Percentiles rank a stretch among this genome's conserved stretches.
phyloP scores from a whole-genome alignment of 2,113 vertebrate genomes.

The Etheostoma cragini region DNA sequence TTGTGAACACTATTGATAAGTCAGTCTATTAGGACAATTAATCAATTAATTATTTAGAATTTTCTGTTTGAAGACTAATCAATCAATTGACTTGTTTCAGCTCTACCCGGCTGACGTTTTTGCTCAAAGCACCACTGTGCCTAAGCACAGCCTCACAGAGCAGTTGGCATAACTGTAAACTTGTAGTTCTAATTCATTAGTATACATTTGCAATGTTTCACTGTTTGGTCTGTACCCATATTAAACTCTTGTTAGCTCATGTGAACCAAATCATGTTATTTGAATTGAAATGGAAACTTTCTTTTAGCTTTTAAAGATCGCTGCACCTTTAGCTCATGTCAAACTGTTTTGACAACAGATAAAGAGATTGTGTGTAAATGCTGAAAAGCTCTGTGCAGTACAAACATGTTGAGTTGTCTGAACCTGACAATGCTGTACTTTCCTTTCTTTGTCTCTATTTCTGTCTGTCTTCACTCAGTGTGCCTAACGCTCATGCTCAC shows the following conservation, averaged over 20 bases:
- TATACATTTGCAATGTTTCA: conserved; percentile 2
- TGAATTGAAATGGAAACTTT: conserved; percentile 13
- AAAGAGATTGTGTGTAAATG: conserved; percentile 22
- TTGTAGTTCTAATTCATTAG: background rate
- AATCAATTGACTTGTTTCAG: too few species aligned
- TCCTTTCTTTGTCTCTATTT: conserved; percentile 77
- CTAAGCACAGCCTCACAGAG: too few species aligned
- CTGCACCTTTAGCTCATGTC: conserved; percentile 22
- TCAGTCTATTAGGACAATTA: background rate
- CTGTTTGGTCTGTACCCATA: background rate
- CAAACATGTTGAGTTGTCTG: conserved; percentile 36
- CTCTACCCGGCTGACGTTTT: too few species aligned
- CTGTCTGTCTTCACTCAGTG: conserved; percentile 30
- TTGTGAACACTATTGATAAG: background rate
- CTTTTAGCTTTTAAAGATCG: background rate
- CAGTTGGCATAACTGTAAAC: too few species aligned
- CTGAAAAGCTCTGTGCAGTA: conserved; percentile 32
- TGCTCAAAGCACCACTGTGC: too few species aligned
- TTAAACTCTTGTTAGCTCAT: background rate
- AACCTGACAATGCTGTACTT: conserved; percentile 55
- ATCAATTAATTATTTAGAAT: background rate
- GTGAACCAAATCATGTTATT: background rate
- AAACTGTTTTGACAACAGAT: conserved; percentile 43
- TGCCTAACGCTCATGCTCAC: conserved; percentile 35
- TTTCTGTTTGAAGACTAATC: too few species aligned